Percentiles rank a stretch among this genome's conserved stretches.
Evolutionary conservation across 1,140 invertebrate species (phyloP).

Genomic region (Neodiprion lecontei): DNA sequence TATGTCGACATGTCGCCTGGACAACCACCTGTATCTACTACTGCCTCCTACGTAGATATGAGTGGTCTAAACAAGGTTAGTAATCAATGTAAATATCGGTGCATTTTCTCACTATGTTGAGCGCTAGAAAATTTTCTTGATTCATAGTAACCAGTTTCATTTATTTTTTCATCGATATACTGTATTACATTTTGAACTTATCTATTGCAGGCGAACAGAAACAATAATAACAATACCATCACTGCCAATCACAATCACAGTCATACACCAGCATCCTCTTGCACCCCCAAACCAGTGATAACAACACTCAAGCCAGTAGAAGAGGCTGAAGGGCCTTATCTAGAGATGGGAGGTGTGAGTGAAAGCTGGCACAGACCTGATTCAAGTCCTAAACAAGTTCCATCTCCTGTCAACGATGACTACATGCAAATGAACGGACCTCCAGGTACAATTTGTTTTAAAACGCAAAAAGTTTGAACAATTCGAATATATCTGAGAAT

Average conservation of each 20-base stretch:
- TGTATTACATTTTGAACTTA: not conserved
- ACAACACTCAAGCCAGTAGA: constrained; percentile 57
- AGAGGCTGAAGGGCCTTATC: constrained; percentile 53
- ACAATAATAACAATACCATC: constrained; percentile 56
- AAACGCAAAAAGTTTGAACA: no score
- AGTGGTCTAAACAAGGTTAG: constrained; percentile 55
- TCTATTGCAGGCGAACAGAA: constrained; percentile 52
- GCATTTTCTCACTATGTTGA: constrained; percentile 18
- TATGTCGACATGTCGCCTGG: constrained; percentile 67
- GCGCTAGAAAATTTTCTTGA: not conserved
- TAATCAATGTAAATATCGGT: not conserved
- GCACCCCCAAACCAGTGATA: constrained; percentile 52
- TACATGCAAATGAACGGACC: constrained; percentile 58
- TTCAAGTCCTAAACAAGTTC: constrained; percentile 51
- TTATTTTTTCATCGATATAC: constrained; percentile 5
- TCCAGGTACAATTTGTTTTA: constrained; percentile 41
- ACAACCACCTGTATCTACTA: constrained; percentile 47
- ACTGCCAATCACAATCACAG: constrained; percentile 57
- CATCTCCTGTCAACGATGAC: constrained; percentile 55
- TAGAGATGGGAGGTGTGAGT: constrained; percentile 47
- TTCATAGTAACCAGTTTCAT: not conserved
- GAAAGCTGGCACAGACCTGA: constrained; percentile 51
- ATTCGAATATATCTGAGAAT: not conserved
- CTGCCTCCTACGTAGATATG: constrained; percentile 61
- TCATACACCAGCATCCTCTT: constrained; percentile 44